phyloP scores from a whole-genome alignment of 2,797 vertebrate genomes.

The Notoglanidium macrostoma region DNA sequence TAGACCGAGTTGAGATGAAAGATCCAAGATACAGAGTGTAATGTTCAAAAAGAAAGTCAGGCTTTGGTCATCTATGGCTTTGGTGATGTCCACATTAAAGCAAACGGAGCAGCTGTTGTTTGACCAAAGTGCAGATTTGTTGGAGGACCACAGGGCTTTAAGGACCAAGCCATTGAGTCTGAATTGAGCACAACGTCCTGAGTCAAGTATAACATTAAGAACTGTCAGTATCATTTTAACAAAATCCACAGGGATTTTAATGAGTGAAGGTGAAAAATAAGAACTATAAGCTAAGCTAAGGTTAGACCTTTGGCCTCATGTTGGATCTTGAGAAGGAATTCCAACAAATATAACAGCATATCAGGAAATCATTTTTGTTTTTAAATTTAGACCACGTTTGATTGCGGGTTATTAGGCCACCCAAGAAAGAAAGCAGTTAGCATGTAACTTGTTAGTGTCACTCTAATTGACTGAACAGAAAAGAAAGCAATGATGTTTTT shows the following conservation, averaged over 20 bases:
- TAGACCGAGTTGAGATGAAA: background rate
- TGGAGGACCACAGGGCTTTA: background rate
- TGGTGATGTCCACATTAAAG: background rate
- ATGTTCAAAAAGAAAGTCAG: too few relatives aligned
- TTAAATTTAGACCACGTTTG: background rate
- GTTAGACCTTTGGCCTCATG: background rate
- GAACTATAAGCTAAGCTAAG: too few relatives aligned
- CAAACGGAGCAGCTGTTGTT: background rate
- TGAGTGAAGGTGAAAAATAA: too few relatives aligned
- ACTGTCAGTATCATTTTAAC: background rate
- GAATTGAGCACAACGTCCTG: too few relatives aligned
- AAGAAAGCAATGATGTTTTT: background rate
- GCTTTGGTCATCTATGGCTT: background rate
- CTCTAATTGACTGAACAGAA: background rate
- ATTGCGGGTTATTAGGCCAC: background rate
- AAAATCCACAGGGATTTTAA: background rate
- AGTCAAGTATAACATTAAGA: too few relatives aligned
- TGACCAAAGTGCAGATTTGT: background rate
- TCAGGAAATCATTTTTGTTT: background rate
- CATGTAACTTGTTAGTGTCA: background rate
- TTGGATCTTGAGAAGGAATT: background rate
- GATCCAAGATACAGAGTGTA: background rate
- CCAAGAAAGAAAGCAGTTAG: background rate
- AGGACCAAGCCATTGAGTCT: background rate
- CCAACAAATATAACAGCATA: background rate